Evolutionary conservation across 2,113 vertebrate genomes (phyloP).

Genomic region (Dromas ardeola): DNA sequence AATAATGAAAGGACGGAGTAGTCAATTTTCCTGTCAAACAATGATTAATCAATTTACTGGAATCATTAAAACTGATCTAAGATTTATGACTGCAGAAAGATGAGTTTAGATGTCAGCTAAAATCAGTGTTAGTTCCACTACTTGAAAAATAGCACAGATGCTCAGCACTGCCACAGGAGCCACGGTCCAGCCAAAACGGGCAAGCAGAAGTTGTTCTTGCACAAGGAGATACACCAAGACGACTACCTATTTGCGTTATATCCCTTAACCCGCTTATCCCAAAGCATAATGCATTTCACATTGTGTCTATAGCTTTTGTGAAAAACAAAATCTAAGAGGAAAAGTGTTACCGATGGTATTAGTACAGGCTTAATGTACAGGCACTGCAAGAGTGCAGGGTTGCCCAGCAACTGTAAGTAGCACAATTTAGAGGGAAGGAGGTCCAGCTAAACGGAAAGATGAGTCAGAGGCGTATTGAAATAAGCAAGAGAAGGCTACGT

Average conservation of each 20-base stretch:
- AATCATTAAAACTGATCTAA: not conserved
- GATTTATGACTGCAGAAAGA: not conserved
- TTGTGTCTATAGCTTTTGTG: not conserved
- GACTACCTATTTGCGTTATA: not conserved
- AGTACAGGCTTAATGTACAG: not conserved
- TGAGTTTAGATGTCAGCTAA: not conserved
- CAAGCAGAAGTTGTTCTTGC: not conserved
- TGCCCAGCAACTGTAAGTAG: constrained; percentile 43
- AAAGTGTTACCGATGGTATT: not conserved
- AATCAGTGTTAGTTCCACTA: not conserved
- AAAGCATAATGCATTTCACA: not conserved
- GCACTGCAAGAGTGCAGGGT: not conserved
- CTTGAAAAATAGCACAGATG: not conserved
- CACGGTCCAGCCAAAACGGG: not conserved
- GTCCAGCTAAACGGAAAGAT: not conserved
- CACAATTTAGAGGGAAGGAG: not conserved
- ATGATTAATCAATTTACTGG: not conserved
- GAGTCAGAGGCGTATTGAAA: constrained; percentile 12
- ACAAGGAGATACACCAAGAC: not conserved
- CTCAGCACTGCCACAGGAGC: not conserved
- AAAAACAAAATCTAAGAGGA: not conserved
- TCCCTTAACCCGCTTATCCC: not conserved
- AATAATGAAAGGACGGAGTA: not conserved
- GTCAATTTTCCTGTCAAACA: not conserved
- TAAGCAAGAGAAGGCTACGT: not conserved